Evolutionary conservation across 2,113 vertebrate species (phyloP).

Genomic region (Myodes glareolus): DNA sequence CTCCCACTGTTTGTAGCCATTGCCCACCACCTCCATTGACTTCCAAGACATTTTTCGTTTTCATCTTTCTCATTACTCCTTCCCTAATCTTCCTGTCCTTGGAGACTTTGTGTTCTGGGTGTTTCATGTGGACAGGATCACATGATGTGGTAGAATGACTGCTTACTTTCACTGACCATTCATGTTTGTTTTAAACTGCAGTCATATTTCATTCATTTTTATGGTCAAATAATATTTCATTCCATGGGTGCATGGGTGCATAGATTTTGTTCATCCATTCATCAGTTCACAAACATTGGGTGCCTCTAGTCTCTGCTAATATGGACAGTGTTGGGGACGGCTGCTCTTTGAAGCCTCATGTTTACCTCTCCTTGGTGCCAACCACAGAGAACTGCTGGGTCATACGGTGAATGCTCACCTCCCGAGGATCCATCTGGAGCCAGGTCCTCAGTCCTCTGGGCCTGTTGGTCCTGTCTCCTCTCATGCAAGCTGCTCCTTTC

Average conservation of each 20-base stretch:
- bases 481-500: background rate
- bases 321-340: no score
- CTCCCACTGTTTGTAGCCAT: background rate
- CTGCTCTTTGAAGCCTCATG: background rate
- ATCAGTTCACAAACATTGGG: background rate
- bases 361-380: background rate
- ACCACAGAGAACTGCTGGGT: background rate
- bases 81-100: background rate
- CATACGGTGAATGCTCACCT: fast-evolving
- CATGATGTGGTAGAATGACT: fast-evolving
- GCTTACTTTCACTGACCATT: background rate
- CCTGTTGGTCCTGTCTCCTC: background rate
- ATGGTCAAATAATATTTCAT: background rate
- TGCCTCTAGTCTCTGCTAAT: background rate
- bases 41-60: background rate
- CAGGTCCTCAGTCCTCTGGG: background rate
- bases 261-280: background rate
- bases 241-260: fast-evolving
- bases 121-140: background rate
- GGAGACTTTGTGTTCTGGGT: background rate
- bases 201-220: background rate
- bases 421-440: background rate
- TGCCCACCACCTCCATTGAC: background rate
- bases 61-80: background rate
- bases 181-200: background rate